Evolutionary conservation across 1,140 invertebrate species (phyloP), one percentile per base, ranked within the genome.

Genomic region (Zaprionus ghesquierei): DNA sequence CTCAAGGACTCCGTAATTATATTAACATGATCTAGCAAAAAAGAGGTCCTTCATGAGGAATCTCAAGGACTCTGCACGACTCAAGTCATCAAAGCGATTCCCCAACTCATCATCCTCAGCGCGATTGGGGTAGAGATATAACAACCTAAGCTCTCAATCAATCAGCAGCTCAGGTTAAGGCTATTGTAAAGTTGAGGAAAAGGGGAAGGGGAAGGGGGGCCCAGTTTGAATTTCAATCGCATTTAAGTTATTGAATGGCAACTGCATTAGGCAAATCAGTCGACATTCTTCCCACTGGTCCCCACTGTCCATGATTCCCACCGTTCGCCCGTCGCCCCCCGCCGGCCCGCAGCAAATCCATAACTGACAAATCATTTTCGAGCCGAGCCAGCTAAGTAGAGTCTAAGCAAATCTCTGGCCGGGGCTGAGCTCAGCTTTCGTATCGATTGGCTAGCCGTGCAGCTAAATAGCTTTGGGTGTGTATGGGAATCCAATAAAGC

Each of bases 401-500:
- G 70, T 72, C 70, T 64, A 55, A 73, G 58, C 64, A 68, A 72
- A 69, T 74, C 65, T 74, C 51, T 25, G 29, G 22, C 20, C 22
- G 18, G 51, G 10, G 5, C 31, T 20, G 29, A 35, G 49, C 61
- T 20, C 62, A 79, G 73, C 70, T 51, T 63, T 79, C 56, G 29
- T 55, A 58, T 70, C 79, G 70, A 73, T 79, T 81, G 56, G 68
- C 54, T 12, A 22, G 18, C 20, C 35, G 38, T 55, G 71, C 71
- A 63, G 66, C 63, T 86, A 81, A 86, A 87, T 86, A 86, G 81
- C 81, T 85, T 63, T 63, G 51, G 59, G 61, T 66, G 79, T 69
- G 75, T 76, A 89, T 86, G 79, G 82, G 79, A 86, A 87, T 87
- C 81, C 81, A 87, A 86, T 86, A 86, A 86, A 87, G 81, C 81